A percentile compares a stretch with the other conserved stretches of the same genome.
These are phyloP conservation scores for Monomorium pharaonis DNA, from an alignment of 1,140 invertebrate species.

Conservation along the genomic window DNA sequence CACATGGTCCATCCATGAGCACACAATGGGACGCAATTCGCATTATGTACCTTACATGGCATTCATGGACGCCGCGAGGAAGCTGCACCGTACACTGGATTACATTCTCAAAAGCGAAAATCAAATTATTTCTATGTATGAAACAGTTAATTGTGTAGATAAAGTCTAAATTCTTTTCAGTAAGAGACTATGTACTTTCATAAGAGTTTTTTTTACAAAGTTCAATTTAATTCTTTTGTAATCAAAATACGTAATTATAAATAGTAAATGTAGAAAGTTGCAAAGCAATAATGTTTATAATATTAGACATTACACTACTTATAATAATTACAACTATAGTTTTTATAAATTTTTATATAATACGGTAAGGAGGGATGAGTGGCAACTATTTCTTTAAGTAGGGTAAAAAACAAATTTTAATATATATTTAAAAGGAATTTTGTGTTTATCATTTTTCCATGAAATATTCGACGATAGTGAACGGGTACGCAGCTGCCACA, in stretches of 20 bases:
- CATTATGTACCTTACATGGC: slow-evolving; percentile 47
- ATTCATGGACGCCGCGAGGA: slow-evolving; percentile 3
- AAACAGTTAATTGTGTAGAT: not conserved
- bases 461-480: slow-evolving; percentile 27
- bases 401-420: not conserved
- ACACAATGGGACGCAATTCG: slow-evolving; percentile 61
- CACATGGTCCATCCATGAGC: not conserved
- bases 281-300: not conserved
- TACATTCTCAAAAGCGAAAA: slow-evolving; percentile 14
- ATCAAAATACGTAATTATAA: not conserved
- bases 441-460: not conserved
- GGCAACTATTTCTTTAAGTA: not conserved
- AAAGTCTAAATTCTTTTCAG: not conserved
- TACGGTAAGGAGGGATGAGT: not conserved
- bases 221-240: not conserved
- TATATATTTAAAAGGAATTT: not conserved
- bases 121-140: not conserved
- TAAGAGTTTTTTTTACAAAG: no score
- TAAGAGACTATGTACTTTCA: not conserved
- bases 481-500: not conserved
- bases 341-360: not conserved
- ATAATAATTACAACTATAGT: not conserved
- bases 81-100: not conserved
- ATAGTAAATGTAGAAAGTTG: not conserved
- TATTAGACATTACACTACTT: not conserved